Base-by-base conservation (phyloP, 2,888 invertebrate genomes). In the Onchidella celtica region DNA sequence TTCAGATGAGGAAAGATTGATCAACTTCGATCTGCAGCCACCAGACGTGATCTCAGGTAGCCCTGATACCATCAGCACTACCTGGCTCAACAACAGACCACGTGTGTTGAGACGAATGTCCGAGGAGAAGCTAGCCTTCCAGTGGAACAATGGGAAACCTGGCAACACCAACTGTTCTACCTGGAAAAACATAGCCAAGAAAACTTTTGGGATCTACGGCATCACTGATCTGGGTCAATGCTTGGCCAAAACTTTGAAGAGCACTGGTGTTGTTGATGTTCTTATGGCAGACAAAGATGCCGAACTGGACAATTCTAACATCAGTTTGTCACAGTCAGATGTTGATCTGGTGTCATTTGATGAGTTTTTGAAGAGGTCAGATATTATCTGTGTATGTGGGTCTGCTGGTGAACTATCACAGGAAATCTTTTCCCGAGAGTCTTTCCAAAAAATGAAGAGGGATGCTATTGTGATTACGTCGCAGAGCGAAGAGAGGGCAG, bases 381-480 rank as follows among this genome's bases (percentile, higher is more conserved):
- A 99, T 93, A 97, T 98, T 92, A 95, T 99, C 0, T 95, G 98
- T 74, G 96, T 96, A 11, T 96, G 96, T 85, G 95, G 96, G 83
- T 61, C 82, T 4, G 93, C 97, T 55, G 96, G 95, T 0, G 95
- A 96, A 0, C 95, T 96, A 90, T 97, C 97, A 0, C 95, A 94
- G 77, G 95, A 95, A 76, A 94, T 98, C 74, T 97, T 99, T 88
- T 96, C 97, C 91, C 95, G 95, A 84, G 93, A 94, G 24, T 95
- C 96, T 0, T 98, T 99, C 93, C 93, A 94, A 3, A 95, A 95
- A 91, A 99, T 99, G 98, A 98, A 98, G 92, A 93, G 94, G 0
- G 95, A 95, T 75, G 96, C 97, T 0, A 95, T 99, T 81, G 96
- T 99, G 91, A 95, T 99, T 0, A 98, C 98, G 91, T 96, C 96